phyloP scores from a whole-genome alignment of 2,888 invertebrate species.

The Agrilus cyanescens region DNA sequence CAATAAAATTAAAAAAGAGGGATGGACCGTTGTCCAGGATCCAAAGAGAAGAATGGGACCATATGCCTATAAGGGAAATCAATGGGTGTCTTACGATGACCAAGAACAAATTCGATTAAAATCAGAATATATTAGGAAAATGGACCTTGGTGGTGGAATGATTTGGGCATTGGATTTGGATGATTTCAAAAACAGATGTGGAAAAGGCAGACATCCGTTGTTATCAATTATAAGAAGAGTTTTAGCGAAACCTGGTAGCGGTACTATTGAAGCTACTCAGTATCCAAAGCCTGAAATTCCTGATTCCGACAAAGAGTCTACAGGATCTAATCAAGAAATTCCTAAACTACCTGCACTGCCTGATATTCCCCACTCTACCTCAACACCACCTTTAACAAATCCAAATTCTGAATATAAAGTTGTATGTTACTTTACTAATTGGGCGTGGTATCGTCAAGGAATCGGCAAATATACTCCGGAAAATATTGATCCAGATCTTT shows the following conservation, averaged over 20 bases:
- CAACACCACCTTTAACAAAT: conserved; percentile 20
- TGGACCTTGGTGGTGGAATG: conserved; percentile 79
- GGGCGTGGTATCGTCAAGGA: conserved; percentile 87
- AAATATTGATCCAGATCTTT: conserved; percentile 73
- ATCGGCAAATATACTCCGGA: conserved; percentile 70
- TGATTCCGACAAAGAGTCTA: conserved; percentile 5
- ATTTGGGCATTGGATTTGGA: conserved; percentile 85
- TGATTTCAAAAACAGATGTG: conserved; percentile 68
- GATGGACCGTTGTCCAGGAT: conserved; percentile 74
- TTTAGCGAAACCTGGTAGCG: conserved; percentile 41
- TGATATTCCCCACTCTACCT: conserved; percentile 12
- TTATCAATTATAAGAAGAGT: conserved; percentile 64
- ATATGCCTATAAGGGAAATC: conserved; percentile 73
- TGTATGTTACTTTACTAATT: conserved; percentile 86
- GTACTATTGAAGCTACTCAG: conserved; percentile 18
- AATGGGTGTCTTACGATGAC: conserved; percentile 89
- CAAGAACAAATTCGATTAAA: conserved; percentile 66
- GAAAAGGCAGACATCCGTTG: conserved; percentile 68
- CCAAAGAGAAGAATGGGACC: conserved; percentile 72
- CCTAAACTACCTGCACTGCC: conserved; percentile 12
- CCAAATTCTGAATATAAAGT: conserved; percentile 50
- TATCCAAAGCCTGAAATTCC: conserved; percentile 9
- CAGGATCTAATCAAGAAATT: conserved; percentile 4
- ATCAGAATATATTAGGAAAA: conserved; percentile 62
- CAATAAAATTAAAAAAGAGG: conserved; percentile 61